Base-by-base conservation (phyloP, 1,140 invertebrate genomes). In the Aphelenchoides fujianensis region DNA sequence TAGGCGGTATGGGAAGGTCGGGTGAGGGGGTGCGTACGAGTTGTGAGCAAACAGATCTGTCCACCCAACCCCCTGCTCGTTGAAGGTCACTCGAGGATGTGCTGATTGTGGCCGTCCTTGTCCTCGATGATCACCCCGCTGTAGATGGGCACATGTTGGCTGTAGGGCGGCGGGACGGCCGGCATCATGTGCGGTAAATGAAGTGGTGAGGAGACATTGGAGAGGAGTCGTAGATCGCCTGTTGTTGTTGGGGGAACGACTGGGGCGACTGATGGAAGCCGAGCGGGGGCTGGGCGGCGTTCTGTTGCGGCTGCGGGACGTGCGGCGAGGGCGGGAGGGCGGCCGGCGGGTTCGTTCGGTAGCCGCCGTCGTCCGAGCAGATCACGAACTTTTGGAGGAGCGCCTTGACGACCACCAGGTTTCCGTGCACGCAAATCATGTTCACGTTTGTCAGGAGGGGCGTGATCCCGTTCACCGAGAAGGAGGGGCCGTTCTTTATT, bases 351-450 rank as follows among this genome's bases (percentile, higher is more conserved):
- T n/a, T n/a, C n/a, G n/a, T n/a, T 5, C 55, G 55, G 55, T 7
- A 30, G 28, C 55, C 19, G 12, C 41, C 41, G 23, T 59, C 55
- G 34, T 59, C 23, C 12, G 5, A 16, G 55, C 5, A 7, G 7
- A 59, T 59, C 7, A 59, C 5, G 34, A 59, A 59, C 55, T 59
- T 59, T 5, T 7, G 5, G 27, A 59, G 19, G 7, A 7, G 5
- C 12, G 55, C 23, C 34, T 59, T 59, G 55, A 59, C 19, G 12
- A 59, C 23, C 5, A 59, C 55, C 5, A 59, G 27, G 23, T 59
- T 59, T 59, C 55, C 55, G 23, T 59, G 55, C 28, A 59, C 19
- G 55, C 55, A 59, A 59, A 59, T 59, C 55, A 59, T 30, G 23
- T 59, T 59, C 5, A 59, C 55, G 34, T 59, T 59, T 5, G 28